Base-by-base conservation (phyloP, 2,797 vertebrate species). In the Anomalospiza imberbis region DNA sequence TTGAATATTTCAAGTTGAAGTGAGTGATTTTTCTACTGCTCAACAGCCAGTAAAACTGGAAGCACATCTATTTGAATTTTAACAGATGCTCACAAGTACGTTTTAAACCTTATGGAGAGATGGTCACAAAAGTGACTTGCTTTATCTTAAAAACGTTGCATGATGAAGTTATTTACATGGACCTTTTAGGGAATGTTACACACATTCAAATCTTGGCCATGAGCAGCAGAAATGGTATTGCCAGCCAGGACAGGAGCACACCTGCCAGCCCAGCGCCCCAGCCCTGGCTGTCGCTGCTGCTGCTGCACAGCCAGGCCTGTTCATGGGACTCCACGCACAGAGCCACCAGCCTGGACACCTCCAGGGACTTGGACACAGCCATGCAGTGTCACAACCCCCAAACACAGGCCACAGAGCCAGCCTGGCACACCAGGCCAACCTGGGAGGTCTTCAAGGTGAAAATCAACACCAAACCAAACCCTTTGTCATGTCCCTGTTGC, bases 391-490 rank as follows among this genome's bases (percentile, higher is more conserved):
- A 63, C 58, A 72, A 1, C 7, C 36, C 44, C 44, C 0, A 0
- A 26, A 57, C 4, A 16, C 44, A 42, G 31, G 36, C 36, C 31
- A 21, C 0, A 0, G 47, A 47, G 14, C 28, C 0, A 0, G 13
- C 0, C 4, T 7, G 12, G 25, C 34, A 0, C 19, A 1, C 2
- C 2, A 10, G 20, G 67, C 34, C 47, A 61, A 47, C 38, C 18
- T 13, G 13, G 6, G 4, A 22, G 50, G 12, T 7, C 25, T 57
- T 62, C 19, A 53, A 31, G 0, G 1, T 31, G 15, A 66, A 85
- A 85, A 48, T 18, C 38, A 28, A 55, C 44, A 17, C 15, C n/a
- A 82, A 55, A 16, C 7, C 57, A 26, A 45, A 38, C 1, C 13
- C n/a, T 44, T 17, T 34, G 19, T 13, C 12, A 0, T 5, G 10